Conservation (phyloP, 2,797 vertebrate genomes). For the Aeoliscus strigatus region DNA sequence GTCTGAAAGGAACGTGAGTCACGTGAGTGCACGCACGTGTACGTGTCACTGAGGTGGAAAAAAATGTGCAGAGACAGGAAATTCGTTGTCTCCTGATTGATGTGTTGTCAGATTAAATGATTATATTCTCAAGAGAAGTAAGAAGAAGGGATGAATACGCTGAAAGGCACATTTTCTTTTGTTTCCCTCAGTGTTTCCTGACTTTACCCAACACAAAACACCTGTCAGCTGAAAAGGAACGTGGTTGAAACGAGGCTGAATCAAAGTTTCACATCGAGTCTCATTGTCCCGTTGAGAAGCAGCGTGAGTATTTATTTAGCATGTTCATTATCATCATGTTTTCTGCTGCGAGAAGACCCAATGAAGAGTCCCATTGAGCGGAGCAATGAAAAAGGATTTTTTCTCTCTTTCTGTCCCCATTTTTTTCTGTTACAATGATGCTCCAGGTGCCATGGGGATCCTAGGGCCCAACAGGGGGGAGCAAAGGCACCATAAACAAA, state of each 20-base stretch:
- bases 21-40: not conserved
- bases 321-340: constrained; percentile 81
- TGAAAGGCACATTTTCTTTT: constrained; percentile 58
- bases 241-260: constrained; percentile 64
- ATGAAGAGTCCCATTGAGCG: constrained; percentile 73
- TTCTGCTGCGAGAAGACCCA: constrained; percentile 72
- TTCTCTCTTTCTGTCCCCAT: constrained; percentile 71
- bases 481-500: constrained; percentile 78
- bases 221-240: constrained; percentile 74
- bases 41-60: not conserved
- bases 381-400: constrained; percentile 72
- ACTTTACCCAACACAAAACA: constrained; percentile 77
- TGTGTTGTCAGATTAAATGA: constrained; percentile 55
- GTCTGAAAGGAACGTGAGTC: constrained; percentile 1
- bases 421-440: constrained; percentile 85
- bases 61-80: constrained; percentile 2
- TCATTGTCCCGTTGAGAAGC: constrained; percentile 66
- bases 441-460: constrained; percentile 82
- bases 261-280: constrained; percentile 78
- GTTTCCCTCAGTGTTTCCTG: constrained; percentile 68
- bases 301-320: constrained; percentile 81
- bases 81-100: constrained; percentile 48
- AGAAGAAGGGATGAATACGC: constrained; percentile 50
- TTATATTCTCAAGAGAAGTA: constrained; percentile 45
- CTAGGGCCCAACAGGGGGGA: constrained; percentile 70